These are phyloP conservation scores for Oncorhynchus gorbuscha DNA, from an alignment of 2,113 vertebrate genomes.

Conservation along the genomic window DNA sequence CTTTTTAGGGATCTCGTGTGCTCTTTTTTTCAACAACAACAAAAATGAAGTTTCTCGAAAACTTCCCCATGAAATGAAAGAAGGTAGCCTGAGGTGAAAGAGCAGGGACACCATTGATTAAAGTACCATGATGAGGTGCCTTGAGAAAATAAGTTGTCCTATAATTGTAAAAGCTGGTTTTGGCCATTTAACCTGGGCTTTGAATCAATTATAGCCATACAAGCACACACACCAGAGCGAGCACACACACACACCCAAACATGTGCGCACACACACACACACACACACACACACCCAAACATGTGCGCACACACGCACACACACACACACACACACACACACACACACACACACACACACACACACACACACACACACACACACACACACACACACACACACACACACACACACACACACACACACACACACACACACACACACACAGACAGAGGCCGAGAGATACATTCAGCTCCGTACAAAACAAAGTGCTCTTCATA, in stretches of 20 bases:
- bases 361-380: too few relatives aligned
- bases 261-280: background rate
- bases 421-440: background rate
- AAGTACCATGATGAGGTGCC: conserved; percentile 57
- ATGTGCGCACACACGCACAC: too few relatives aligned
- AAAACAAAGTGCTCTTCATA: background rate
- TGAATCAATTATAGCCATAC: conserved; percentile 56
- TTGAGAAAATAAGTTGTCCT: conserved; percentile 54
- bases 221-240: conserved; percentile 3
- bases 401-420: background rate
- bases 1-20: conserved; percentile 22
- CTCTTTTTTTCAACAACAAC: conserved; percentile 19
- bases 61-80: conserved; percentile 48
- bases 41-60: conserved; percentile 43
- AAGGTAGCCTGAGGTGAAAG: conserved; percentile 56
- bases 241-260: too few relatives aligned
- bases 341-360: background rate
- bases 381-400: background rate
- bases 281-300: background rate
- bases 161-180: conserved; percentile 65
- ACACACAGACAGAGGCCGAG: background rate
- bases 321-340: background rate
- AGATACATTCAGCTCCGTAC: background rate
- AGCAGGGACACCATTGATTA: conserved; percentile 57
- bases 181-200: conserved; percentile 62